Evolutionary conservation across 2,888 invertebrate species (phyloP), one percentile per base, ranked within the genome.

Genomic region (Troides aeacus): DNA sequence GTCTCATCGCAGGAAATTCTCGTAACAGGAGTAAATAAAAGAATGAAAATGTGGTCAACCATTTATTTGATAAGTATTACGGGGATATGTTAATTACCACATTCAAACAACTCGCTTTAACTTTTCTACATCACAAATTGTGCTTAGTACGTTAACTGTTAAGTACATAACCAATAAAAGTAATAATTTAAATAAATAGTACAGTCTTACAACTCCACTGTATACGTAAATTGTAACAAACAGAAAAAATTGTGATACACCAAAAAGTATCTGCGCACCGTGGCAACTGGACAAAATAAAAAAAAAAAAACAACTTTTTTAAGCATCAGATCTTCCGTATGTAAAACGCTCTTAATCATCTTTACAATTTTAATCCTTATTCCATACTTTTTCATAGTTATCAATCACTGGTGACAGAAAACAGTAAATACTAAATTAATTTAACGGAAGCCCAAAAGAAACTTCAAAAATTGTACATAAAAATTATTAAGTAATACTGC

Each of bases 141-240:
- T 46, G 59, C 24, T 23, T 65, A 59, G 21, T n/a, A 58, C 3
- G 23, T 56, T 21, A 62, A 36, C 39, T 50, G 50, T 0, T 50
- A 46, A 56, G n/a, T 61, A 61, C 10, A 66, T 60, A 66, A 50
- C 50, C 42, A 50, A 46, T 62, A 58, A 63, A 50, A 46, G 57
- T 60, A 58, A 62, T 58, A 61, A 50, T 46, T 57, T 39, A 21
- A 69, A 69, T 58, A 65, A 65, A 69, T 66, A 58, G 50, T 66
- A 46, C 69, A 62, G 69, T 69, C 69, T 66, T 60, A 63, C 50
- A 59, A 63, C 59, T 66, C 59, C 61, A 64, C 56, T 64, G 21
- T 57, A 50, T 17, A 50, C 15, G 50, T 50, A 50, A 50, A 50
- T 17, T 1, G 18, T 15, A 50, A 17, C 5, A 50, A 50, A 17